These are phyloP conservation scores for Euura lappo DNA, from an alignment of 1,140 invertebrate species.

Conservation along the genomic window DNA sequence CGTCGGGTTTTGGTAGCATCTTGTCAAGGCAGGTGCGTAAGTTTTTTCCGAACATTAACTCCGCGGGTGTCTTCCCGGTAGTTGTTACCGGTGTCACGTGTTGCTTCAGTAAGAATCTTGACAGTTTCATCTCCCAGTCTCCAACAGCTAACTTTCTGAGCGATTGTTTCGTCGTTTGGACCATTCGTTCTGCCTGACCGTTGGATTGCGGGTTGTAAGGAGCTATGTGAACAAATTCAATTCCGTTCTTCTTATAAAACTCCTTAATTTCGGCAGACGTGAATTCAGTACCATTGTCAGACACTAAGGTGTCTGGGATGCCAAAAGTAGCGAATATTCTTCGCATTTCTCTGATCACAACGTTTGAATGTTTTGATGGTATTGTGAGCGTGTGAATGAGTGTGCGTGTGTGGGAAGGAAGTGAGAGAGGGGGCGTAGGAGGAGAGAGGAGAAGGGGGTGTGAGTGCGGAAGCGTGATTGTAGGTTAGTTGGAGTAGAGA, in stretches of 20 bases:
- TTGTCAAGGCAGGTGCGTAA: background rate
- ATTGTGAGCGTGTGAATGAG: no score
- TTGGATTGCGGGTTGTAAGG: slow-evolving; percentile 38
- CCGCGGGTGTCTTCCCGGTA: background rate
- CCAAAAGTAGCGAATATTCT: slow-evolving; percentile 14
- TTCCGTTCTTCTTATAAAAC: slow-evolving; percentile 7
- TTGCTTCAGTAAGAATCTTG: slow-evolving; percentile 13
- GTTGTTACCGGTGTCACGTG: background rate
- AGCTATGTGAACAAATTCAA: background rate
- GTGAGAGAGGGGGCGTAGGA: no score
- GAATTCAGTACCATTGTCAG: background rate
- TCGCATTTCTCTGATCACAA: slow-evolving; percentile 5
- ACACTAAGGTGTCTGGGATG: slow-evolving; percentile 8
- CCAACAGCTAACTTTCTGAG: background rate
- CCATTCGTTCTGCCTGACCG: slow-evolving; percentile 36
- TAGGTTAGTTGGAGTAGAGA: no score
- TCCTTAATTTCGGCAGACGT: slow-evolving; percentile 5
- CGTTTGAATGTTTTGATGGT: background rate
- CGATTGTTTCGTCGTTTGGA: slow-evolving; percentile 29
- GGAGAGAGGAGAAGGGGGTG: no score
- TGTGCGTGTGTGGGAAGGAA: no score
- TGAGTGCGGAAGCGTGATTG: no score
- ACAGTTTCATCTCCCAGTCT: slow-evolving; percentile 1
- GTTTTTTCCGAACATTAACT: slow-evolving; percentile 10
- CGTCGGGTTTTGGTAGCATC: background rate